Percentiles rank a stretch among this genome's conserved stretches.
Conservation (phyloP, 2,797 vertebrate species). For the Phyllotis vaccarum region DNA sequence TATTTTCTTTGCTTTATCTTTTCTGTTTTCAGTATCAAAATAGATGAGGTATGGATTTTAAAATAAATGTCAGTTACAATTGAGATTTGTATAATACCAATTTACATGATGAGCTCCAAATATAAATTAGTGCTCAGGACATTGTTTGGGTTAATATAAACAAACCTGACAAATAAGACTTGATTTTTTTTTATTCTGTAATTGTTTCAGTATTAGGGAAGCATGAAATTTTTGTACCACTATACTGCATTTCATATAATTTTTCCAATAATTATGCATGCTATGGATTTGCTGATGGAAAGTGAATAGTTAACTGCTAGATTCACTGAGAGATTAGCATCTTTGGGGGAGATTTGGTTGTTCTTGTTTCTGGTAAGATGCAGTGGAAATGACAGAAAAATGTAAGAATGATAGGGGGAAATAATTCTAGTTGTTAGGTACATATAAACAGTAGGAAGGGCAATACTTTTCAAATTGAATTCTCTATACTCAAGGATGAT, state of each 20-base stretch:
- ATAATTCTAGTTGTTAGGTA: constrained; percentile 73
- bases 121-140: constrained; percentile 4
- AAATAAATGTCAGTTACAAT: constrained; percentile 53
- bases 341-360: constrained; percentile 44
- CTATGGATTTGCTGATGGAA: not conserved
- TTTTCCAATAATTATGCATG: not conserved
- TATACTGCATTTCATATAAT: not conserved
- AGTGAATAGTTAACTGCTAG: constrained; percentile 55
- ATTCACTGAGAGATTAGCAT: constrained; percentile 26
- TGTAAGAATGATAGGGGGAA: constrained; percentile 67
- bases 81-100: constrained; percentile 29
- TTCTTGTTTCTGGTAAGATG: constrained; percentile 57
- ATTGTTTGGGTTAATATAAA: constrained; percentile 17
- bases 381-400: constrained; percentile 58
- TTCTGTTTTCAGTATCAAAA: constrained; percentile 25
- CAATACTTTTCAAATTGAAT: constrained; percentile 69
- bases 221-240: not conserved
- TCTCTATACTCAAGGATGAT: constrained; percentile 62
- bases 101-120: constrained; percentile 40
- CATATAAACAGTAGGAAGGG: constrained; percentile 60
- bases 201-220: not conserved
- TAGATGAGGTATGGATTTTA: constrained; percentile 41
- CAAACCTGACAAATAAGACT: constrained; percentile 18
- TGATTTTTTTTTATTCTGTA: not conserved
- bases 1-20: not conserved